Conservation (phyloP, 2,888 invertebrate species). For the Chrysina gloriosa region DNA sequence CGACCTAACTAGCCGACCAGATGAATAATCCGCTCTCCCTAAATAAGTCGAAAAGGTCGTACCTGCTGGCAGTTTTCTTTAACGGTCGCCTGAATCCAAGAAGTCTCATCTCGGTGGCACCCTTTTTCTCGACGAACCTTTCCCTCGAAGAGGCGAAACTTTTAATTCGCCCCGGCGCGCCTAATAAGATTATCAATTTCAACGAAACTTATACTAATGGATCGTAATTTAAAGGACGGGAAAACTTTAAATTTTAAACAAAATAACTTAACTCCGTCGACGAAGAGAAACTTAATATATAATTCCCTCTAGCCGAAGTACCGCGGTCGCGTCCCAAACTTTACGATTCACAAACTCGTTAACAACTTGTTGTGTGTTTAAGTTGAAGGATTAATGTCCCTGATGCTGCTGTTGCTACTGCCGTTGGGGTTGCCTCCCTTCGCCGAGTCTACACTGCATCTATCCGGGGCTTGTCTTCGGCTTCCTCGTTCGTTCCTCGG, state of each 20-base stretch:
- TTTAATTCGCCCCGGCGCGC: not conserved
- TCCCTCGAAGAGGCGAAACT: not conserved
- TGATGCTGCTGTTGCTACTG: conserved; percentile 50
- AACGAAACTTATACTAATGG: conserved; percentile 25
- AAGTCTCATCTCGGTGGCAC: too few species aligned
- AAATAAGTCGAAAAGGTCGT: too few species aligned
- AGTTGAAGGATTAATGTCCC: conserved; percentile 59
- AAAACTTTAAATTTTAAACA: conserved; percentile 38
- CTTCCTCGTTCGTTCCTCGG: conserved; percentile 41
- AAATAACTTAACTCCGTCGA: conserved; percentile 15
- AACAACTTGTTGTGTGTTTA: conserved; percentile 61
- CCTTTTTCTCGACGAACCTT: not conserved
- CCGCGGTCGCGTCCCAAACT: conserved; percentile 51
- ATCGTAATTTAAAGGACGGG: conserved; percentile 28
- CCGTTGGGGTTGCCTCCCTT: too few species aligned
- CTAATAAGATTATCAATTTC: conserved; percentile 40
- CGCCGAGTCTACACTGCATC: too few species aligned
- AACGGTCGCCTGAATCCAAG: too few species aligned
- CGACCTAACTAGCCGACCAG: too few species aligned
- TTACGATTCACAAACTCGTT: conserved; percentile 62
- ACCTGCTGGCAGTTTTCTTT: too few species aligned
- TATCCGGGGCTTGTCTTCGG: too few species aligned
- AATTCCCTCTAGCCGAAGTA: conserved; percentile 37
- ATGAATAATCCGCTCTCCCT: too few species aligned
- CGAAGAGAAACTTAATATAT: conserved; percentile 33